phyloP scores from a whole-genome alignment of 2,113 vertebrate species.

The Sylvilagus bachmani region DNA sequence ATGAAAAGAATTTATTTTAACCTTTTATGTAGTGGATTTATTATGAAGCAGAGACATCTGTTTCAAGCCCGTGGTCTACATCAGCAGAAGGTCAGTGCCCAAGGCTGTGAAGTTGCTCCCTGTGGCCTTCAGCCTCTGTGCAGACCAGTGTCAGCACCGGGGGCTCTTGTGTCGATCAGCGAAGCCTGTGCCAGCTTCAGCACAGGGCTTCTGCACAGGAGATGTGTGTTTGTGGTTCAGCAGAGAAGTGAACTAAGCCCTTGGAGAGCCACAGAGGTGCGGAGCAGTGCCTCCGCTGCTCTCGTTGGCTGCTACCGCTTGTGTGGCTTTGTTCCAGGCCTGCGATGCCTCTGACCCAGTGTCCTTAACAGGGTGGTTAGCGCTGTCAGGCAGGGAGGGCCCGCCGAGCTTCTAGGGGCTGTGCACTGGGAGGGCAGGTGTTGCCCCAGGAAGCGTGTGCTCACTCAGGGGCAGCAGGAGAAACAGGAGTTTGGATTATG shows the following conservation, averaged over 20 bases:
- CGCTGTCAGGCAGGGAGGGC: neutral
- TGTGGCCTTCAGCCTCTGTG: neutral
- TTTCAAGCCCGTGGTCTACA: neutral
- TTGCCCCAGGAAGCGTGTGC: too few species aligned
- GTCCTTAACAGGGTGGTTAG: neutral
- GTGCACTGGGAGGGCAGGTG: neutral
- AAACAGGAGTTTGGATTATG: neutral
- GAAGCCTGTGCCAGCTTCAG: neutral
- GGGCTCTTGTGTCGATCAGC: neutral
- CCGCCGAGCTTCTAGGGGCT: neutral
- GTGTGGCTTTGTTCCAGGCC: neutral
- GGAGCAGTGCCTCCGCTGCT: neutral
- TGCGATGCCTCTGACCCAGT: neutral
- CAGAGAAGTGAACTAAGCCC: neutral
- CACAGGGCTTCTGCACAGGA: neutral
- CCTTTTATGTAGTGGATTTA: too few species aligned
- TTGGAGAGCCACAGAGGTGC: neutral
- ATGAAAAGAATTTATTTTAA: neutral
- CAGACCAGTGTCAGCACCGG: neutral
- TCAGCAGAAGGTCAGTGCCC: neutral
- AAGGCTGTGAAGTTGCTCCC: conserved; percentile 2
- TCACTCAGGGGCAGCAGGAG: neutral
- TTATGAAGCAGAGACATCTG: neutral
- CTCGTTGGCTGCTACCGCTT: neutral
- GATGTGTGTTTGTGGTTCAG: neutral